A percentile compares a stretch with the other conserved stretches of the same genome.
Evolutionary conservation across 92 coral and sea anemone genomes (phyloP).

Genomic region (Plumapathes pennacea): DNA sequence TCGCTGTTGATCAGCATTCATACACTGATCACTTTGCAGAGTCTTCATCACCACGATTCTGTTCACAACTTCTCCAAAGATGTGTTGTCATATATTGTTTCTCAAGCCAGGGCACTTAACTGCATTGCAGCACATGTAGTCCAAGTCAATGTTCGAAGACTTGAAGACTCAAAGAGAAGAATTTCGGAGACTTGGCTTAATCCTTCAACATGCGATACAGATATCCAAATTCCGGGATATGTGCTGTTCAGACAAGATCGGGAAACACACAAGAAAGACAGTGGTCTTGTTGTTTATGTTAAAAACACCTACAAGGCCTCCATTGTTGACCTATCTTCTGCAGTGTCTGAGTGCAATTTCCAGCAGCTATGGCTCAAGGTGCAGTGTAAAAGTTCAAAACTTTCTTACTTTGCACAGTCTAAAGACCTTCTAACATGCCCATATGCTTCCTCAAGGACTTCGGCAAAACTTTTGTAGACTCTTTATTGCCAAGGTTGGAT

Average conservation of each 20-base stretch:
- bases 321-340: constrained; percentile 2
- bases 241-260: constrained; percentile 24
- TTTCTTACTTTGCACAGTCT: constrained; percentile 39
- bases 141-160: no score
- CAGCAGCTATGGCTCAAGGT: constrained; percentile 47
- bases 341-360: constrained; percentile 28
- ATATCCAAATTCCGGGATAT: constrained; percentile 30
- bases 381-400: constrained; percentile 24
- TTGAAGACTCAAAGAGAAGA: no score
- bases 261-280: constrained; percentile 4
- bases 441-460: constrained; percentile 34
- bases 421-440: constrained; percentile 23
- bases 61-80: no score
- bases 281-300: constrained; percentile 34
- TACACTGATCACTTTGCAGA: no score
- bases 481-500: constrained; percentile 25
- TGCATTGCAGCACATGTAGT: no score
- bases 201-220: constrained; percentile 4
- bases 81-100: no score
- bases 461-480: constrained; percentile 26
- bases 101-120: no score
- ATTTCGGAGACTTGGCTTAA: constrained; percentile 37
- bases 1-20: no score
- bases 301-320: constrained; percentile 8
- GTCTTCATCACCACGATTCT: no score